A percentile compares a stretch with the other conserved stretches of the same genome.
Evolutionary conservation across 2,113 vertebrate genomes (phyloP).

Genomic region (Orcinus orca): DNA sequence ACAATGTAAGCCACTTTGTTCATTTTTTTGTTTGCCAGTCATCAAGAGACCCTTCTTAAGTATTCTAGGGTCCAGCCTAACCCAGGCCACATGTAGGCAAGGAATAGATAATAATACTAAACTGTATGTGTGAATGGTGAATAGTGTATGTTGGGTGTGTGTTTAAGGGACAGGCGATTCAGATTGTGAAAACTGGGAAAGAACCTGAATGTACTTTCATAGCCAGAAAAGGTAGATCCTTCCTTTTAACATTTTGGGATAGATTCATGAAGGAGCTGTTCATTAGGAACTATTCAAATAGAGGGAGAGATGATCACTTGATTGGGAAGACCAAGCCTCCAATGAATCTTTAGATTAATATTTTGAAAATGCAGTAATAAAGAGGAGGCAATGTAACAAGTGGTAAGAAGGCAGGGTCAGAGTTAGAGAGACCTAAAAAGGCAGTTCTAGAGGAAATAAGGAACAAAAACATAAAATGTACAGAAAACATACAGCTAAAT

Average conservation of each 20-base stretch:
- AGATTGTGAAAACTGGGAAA: conserved; percentile 1
- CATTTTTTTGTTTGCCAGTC: neutral
- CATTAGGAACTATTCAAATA: conserved; percentile 10
- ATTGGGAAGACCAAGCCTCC: neutral
- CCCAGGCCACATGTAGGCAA: neutral
- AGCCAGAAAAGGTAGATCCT: neutral
- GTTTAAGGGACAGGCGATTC: conserved; percentile 1
- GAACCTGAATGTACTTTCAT: neutral
- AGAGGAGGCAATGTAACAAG: neutral
- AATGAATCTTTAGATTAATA: conserved; percentile 18
- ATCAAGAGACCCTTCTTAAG: conserved; percentile 4
- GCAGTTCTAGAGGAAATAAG: neutral
- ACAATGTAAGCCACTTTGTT: conserved; percentile 90
- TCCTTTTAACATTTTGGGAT: conserved; percentile 18
- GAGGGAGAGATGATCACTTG: neutral
- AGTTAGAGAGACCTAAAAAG: neutral
- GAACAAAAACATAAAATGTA: neutral
- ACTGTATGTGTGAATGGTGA: conserved; percentile 19
- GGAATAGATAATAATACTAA: conserved; percentile 20
- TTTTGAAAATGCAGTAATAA: neutral
- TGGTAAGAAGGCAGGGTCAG: neutral
- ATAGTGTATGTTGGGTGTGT: neutral
- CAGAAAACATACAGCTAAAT: conserved; percentile 22
- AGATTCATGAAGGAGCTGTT: neutral
- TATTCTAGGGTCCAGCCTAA: neutral